Base-by-base conservation (phyloP, 1,140 invertebrate species). In the Galleria mellonella region DNA sequence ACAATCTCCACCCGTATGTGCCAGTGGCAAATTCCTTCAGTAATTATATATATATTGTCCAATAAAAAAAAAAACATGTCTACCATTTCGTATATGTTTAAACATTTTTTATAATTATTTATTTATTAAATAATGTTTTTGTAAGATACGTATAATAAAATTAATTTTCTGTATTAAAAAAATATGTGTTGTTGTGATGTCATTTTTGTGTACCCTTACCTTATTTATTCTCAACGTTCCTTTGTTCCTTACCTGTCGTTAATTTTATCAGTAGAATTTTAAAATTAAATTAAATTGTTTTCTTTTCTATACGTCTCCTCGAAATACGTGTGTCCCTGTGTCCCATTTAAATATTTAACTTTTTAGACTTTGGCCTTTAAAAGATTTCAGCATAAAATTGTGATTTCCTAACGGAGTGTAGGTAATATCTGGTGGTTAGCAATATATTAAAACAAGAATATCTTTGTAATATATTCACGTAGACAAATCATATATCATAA, bases 151-250 rank as follows among this genome's bases (percentile, higher is more conserved):
- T 70, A 74, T 76, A 81, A 82, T 82, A 82, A 81, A 76, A 76
- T 73, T 81, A 82, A 82, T 78, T 76, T 75, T 82, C 67, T 82
- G 72, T 84, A 81, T 52, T 79, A 72, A 66, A n/a, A n/a, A n/a
- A 64, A 67, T 67, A 72, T 39, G 62, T 58, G 50, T 62, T 54
- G 60, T 66, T 49, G 57, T 48, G 39, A 75, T 33, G 32, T 33
- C 5, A 33, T 33, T 35, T 14, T 14, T 14, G 32, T 37, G 14
- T 37, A 17, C 14, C 35, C 15, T 37, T 15, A 15, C 3, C n/a
- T 17, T 14, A 35, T 8, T 35, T 14, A 14, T 14, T 14, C 7
- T 14, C 2, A 14, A 14, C 32, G 1, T 35, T 7, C 9, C 9
- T 14, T 31, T 31, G 14, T n/a, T 13, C 35, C 9, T 4, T 15